Percentiles rank a stretch among this genome's conserved stretches.
Evolutionary conservation across 2,888 invertebrate species (phyloP).

Genomic region (Rapana venosa): DNA sequence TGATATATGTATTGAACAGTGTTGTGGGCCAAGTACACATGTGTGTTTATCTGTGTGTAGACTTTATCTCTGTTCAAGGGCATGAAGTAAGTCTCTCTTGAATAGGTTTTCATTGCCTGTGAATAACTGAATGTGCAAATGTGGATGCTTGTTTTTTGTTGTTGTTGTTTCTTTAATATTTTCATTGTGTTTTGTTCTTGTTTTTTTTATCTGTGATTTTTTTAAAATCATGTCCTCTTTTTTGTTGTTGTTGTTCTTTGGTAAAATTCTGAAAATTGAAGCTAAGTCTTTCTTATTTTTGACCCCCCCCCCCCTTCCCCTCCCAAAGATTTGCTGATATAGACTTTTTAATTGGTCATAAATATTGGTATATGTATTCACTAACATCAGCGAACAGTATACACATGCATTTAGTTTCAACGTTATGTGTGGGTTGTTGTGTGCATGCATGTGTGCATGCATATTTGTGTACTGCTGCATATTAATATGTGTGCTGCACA

Average conservation of each 20-base stretch:
- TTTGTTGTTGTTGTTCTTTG: no score
- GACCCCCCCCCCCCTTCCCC: no score
- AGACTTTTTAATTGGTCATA: no score
- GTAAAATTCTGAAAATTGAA: no score
- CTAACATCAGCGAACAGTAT: no score
- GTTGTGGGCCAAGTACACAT: background rate
- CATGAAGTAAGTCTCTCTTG: background rate
- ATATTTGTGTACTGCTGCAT: background rate
- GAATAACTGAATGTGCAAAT: background rate
- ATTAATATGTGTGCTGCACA: background rate
- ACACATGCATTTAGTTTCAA: no score
- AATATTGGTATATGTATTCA: no score
- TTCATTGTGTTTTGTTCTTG: background rate
- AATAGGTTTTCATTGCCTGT: background rate
- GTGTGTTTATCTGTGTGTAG: slow-evolving; percentile 16
- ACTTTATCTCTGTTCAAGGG: background rate
- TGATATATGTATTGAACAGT: background rate
- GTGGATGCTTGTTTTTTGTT: background rate
- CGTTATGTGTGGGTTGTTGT: background rate
- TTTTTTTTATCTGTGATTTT: background rate
- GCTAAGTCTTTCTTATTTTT: no score
- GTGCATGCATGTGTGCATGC: background rate
- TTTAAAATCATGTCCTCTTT: no score
- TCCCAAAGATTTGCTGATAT: no score
- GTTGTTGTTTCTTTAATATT: background rate